phyloP scores from a whole-genome alignment of 2,888 invertebrate species.

The Diarsia mendica region DNA sequence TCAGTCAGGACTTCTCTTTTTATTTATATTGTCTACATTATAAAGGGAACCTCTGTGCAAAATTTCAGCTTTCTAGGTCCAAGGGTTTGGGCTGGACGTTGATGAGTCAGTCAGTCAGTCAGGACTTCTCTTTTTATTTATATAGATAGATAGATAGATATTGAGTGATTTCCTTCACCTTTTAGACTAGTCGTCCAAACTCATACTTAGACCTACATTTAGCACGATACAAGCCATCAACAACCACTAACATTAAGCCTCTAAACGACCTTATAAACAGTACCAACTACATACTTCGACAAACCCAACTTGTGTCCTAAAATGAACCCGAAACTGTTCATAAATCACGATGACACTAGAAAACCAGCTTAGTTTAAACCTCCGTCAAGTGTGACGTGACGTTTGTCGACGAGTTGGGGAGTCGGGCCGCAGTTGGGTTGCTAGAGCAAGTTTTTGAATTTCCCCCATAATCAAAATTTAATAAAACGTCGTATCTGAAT shows the following conservation, averaged over 20 bases:
- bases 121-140: no score
- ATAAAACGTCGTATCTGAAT: no score
- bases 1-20: no score
- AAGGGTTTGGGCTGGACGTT: no score
- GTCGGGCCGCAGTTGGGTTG: background rate
- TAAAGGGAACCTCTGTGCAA: no score
- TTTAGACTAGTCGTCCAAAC: background rate
- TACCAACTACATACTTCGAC: conserved; percentile 5
- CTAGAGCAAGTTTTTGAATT: background rate
- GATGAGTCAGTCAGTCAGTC: no score
- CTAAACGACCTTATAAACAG: conserved; percentile 28
- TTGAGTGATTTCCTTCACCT: background rate
- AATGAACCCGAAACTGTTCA: conserved; percentile 33
- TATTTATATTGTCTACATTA: no score
- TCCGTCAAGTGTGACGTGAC: conserved; percentile 48
- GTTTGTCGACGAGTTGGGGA: conserved; percentile 36
- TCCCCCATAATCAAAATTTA: background rate
- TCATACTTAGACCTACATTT: background rate
- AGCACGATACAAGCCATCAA: background rate
- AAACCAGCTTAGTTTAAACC: conserved; percentile 57
- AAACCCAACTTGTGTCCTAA: conserved; percentile 13
- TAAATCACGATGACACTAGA: conserved; percentile 51
- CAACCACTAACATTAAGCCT: background rate
- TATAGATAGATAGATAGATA: no score
- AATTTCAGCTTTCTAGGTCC: no score